Evolutionary conservation across 2,113 vertebrate genomes (phyloP), one percentile per base, ranked within the genome.

Genomic region (Halichoeres trimaculatus): DNA sequence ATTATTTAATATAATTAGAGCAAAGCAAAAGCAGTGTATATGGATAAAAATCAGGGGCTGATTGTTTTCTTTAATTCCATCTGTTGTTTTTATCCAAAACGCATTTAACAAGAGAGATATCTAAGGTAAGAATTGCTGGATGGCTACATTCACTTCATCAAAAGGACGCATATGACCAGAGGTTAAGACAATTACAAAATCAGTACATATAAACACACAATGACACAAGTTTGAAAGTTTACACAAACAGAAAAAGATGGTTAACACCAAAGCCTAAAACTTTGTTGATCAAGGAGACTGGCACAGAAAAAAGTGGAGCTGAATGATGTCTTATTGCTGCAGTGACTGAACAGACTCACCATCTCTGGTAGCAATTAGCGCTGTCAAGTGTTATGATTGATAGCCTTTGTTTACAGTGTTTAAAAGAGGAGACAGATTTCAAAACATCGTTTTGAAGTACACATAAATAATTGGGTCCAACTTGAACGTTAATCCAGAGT

Each of bases 401-500:
- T 94, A 80, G 90, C 88, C 90, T 93, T 94, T 94, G 92, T 94
- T 94, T 94, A 94, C 92, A 87, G 56, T 93, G 91, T 93, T 94
- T 94, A 92, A 93, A 94, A 88, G 69, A 63, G 66, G 85, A 86
- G 92, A 86, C 90, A 83, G 85, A 89, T 92, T 93, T 93, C 84
- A 93, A 95, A 94, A 92, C 93, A 93, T 89, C 73, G 82, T 84
- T 91, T 79, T 71, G 81, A 48, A 85, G 76, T 84, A 89, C 80
- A 91, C 74, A 90, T 92, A 94, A 94, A 94, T 93, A 94, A 91
- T 76, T 76, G 65, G 63, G 84, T 82, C 84, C 76, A 88, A 89
- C 83, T 71, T 52, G 77, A 92, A 81, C 71, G 68, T 70, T 86
- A 90, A 90, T 91, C 83, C 68, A 11, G 69, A 88, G 59, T 87